Evolutionary conservation across 2,888 invertebrate species (phyloP), one percentile per base, ranked within the genome.

Genomic region (Hypomecis atomaria): DNA sequence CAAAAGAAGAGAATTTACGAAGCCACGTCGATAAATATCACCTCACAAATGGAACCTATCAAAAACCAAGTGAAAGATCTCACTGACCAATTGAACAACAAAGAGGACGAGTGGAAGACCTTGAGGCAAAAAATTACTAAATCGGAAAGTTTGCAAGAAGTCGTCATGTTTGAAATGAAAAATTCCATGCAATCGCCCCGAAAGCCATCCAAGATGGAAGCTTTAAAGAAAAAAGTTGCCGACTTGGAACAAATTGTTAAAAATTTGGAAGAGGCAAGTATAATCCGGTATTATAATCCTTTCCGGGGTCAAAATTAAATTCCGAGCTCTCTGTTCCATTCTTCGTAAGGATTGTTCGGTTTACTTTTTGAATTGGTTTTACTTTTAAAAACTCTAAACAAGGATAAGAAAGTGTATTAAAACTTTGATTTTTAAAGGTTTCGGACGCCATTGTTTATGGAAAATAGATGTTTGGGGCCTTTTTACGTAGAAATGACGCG

Each of bases 1-100:
- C 94, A 95, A 75, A 95, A 94, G 86, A 96, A 96, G 83, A 82
- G 93, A 69, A 84, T 94, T 34, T 96, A 95, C 79, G 96, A 96
- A 81, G 94, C 95, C 4, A 94, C 94, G 59, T 93, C 94, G 36
- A 92, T 92, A 72, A 93, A 93, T 75, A 90, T 93, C 71, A 89
- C 90, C 10, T 92, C 93, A 1, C 93, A 94, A 84, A 90, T 94
- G 88, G 94, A 94, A 66, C 94, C 94, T 67, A 76, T 94, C 23
- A 94, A 93, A 73, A 89, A 89, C 62, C 87, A 90, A 77, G 93
- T 94, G 54, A 92, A 93, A 67, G 92, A 93, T 73, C 79, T 94
- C 69, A 92, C 92, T 65, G 92, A 94, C 66, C 86, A 87, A 58
- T 86, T 94, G 78, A 91, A 89, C 79, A 87, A 72, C 43, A 92